These are phyloP conservation scores for Coelinius sp. DNA, from an alignment of 2,888 invertebrate genomes.

Conservation along the genomic window DNA sequence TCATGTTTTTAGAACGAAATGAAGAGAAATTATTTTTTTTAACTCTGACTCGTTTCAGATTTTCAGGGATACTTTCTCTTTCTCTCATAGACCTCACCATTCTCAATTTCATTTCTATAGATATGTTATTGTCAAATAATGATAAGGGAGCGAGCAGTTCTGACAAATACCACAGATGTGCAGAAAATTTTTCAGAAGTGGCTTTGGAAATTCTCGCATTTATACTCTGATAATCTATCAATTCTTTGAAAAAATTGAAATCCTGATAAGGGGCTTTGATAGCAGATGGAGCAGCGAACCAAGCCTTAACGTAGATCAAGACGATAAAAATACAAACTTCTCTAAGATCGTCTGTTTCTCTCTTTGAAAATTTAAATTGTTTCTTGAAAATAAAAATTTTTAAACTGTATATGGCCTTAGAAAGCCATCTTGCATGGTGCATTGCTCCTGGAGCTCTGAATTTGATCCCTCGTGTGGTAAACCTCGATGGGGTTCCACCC, in stretches of 20 bases:
- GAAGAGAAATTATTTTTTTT: too few species aligned
- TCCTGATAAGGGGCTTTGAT: slow-evolving; percentile 2
- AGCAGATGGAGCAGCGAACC: slow-evolving; percentile 37
- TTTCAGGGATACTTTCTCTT: too few species aligned
- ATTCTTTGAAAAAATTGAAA: background rate
- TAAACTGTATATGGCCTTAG: slow-evolving; percentile 40
- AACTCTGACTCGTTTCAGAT: too few species aligned
- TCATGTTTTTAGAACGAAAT: too few species aligned
- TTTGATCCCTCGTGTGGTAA: slow-evolving; percentile 20
- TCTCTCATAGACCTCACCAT: too few species aligned
- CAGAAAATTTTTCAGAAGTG: background rate
- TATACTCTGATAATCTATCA: background rate
- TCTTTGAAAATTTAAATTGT: slow-evolving; percentile 28
- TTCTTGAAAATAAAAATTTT: slow-evolving; percentile 42
- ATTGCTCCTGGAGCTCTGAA: slow-evolving; percentile 37
- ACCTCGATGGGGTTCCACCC: slow-evolving; percentile 30
- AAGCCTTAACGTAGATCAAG: slow-evolving; percentile 34
- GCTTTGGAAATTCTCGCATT: background rate
- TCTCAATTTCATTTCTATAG: background rate
- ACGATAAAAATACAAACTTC: slow-evolving; percentile 39
- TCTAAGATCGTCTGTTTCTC: slow-evolving; percentile 24
- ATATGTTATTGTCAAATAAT: background rate
- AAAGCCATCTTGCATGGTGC: slow-evolving; percentile 42
- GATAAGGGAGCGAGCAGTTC: background rate
- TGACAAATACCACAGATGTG: slow-evolving; percentile 1